These are phyloP conservation scores for Octodon degus DNA, from an alignment of 2,113 vertebrate species.

Conservation along the genomic window DNA sequence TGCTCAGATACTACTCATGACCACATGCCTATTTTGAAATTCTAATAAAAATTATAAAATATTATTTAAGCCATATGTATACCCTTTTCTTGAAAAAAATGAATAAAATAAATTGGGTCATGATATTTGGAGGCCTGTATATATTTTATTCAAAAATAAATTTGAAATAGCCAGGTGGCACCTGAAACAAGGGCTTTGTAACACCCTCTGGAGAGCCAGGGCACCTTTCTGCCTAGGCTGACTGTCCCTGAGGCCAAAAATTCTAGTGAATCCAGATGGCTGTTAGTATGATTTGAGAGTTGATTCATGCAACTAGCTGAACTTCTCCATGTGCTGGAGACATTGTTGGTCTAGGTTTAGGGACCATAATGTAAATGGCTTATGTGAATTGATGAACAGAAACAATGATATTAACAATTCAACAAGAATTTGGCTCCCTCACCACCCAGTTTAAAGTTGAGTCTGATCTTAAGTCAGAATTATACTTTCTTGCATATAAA, in stretches of 20 bases:
- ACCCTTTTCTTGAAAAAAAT: constrained; percentile 70
- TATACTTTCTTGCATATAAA: background rate
- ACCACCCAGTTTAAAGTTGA: background rate
- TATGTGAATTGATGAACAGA: background rate
- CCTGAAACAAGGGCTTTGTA: constrained; percentile 74
- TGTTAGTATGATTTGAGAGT: constrained; percentile 69
- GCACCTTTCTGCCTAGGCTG: constrained; percentile 65
- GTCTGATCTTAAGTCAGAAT: background rate
- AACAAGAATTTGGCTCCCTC: background rate
- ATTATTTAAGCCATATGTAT: constrained; percentile 85
- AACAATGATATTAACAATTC: background rate
- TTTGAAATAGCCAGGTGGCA: constrained; percentile 80
- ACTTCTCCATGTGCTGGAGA: constrained; percentile 22
- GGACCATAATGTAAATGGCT: background rate
- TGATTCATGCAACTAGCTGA: constrained; percentile 73
- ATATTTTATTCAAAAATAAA: constrained; percentile 77
- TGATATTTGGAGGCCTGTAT: constrained; percentile 64
- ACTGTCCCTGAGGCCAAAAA: constrained; percentile 74
- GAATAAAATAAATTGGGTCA: constrained; percentile 72
- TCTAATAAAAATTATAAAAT: constrained; percentile 85
- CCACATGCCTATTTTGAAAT: constrained; percentile 82
- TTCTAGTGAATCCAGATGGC: constrained; percentile 75
- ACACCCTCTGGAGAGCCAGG: constrained; percentile 64
- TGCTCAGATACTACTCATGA: constrained; percentile 82
- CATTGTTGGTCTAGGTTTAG: background rate